Evolutionary conservation across 2,888 invertebrate genomes (phyloP), one percentile per base, ranked within the genome.

Genomic region (Cabera pusaria): DNA sequence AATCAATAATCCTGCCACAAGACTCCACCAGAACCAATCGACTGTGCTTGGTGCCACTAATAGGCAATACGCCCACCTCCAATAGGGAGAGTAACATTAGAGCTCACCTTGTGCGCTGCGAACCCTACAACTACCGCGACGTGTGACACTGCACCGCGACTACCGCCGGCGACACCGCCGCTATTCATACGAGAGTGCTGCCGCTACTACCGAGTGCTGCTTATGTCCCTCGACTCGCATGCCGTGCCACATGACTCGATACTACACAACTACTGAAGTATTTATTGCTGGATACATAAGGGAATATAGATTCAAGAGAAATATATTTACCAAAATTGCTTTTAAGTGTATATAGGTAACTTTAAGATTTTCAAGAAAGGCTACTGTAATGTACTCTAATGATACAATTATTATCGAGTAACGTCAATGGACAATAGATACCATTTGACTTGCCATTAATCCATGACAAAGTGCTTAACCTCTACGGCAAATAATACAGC

Each of bases 51-150:
- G 82, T 82, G 86, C 86, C 86, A 78, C 78, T 74, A 80, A 74
- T 84, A 82, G 87, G 87, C 87, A 86, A 88, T 80, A 87, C 85
- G 87, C 87, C 87, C 87, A 86, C 86, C 87, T 86, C 87, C 88
- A 88, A 88, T 87, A 88, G 86, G 85, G 88, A 86, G 86, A 82
- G 79, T 83, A 81, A 83, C 81, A 82, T 81, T 70, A 84, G 85
- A 85, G 86, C 85, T 85, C 87, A 80, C 86, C 84, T 87, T 88
- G 88, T 88, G 88, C 88, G 88, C 83, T 86, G 86, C 87, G 81
- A 83, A 83, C 84, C 83, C 85, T 84, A 85, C 80, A 8, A 62
- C 65, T 63, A 76, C 46, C 53, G 47, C 52, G 40, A 45, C 49
- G 39, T 25, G 24, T 36, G 52, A 34, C 49, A 44, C 39, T 18